A percentile compares a stretch with the other conserved stretches of the same genome.
phyloP scores from a whole-genome alignment of 2,113 vertebrate species.

The Axis porcinus region DNA sequence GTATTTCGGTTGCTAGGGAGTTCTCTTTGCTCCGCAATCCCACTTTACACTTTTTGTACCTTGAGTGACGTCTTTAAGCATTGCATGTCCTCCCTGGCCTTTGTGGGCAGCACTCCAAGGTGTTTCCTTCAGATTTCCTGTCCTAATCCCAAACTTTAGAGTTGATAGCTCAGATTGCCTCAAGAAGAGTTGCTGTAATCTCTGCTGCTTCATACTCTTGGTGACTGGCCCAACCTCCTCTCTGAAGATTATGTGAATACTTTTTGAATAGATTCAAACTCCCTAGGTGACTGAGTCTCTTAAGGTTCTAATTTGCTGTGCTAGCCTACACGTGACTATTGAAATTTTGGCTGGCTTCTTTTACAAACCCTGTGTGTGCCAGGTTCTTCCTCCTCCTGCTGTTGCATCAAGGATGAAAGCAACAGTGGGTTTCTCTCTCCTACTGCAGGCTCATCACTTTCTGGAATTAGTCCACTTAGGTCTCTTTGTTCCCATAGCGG shows the following conservation, averaged over 20 bases:
- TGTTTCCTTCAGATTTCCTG: neutral
- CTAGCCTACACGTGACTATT: neutral
- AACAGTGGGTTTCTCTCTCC: neutral
- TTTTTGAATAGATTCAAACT: neutral
- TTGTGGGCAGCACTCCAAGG: neutral
- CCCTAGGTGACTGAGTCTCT: neutral
- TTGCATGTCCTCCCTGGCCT: neutral
- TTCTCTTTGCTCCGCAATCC: neutral
- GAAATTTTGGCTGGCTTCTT: neutral
- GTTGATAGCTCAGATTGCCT: neutral
- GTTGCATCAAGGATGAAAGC: neutral
- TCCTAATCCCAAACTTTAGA: neutral
- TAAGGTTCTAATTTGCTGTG: neutral
- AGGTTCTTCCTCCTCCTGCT: neutral
- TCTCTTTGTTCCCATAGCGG: neutral
- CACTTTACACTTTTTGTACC: neutral
- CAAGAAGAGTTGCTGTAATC: neutral
- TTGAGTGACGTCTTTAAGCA: neutral
- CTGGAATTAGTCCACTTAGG: neutral
- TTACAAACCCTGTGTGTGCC: neutral
- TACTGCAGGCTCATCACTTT: neutral
- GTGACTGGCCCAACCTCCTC: neutral
- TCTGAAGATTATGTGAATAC: neutral
- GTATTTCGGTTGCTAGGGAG: neutral
- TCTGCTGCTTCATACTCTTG: neutral